phyloP scores from a whole-genome alignment of 1,140 invertebrate species.

The Subanguina moxae region DNA sequence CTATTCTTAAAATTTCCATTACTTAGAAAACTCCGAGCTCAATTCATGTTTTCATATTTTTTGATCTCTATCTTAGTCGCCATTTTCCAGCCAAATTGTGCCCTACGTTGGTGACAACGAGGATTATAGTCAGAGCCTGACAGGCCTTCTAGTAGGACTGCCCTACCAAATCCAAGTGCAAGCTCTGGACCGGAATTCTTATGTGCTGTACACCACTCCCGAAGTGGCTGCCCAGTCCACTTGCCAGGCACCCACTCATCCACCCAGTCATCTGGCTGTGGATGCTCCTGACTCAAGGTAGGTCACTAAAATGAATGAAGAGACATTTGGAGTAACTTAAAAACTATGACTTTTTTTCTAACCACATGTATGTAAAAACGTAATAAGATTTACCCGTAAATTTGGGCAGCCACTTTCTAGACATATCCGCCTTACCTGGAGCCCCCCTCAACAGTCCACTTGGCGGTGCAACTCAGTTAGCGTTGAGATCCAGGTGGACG shows the following conservation, averaged over 20 bases:
- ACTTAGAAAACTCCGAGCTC: background rate
- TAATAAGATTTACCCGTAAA: too few relatives aligned
- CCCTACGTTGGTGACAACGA: conserved; percentile 57
- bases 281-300: conserved; percentile 53
- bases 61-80: background rate
- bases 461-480: conserved; percentile 52
- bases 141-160: conserved; percentile 47
- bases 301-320: too few relatives aligned
- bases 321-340: too few relatives aligned
- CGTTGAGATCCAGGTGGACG: conserved; percentile 53
- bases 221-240: conserved; percentile 45
- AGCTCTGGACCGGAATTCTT: conserved; percentile 57
- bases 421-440: conserved; percentile 55
- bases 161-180: conserved; percentile 55
- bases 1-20: background rate
- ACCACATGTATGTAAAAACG: too few relatives aligned
- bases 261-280: conserved; percentile 50
- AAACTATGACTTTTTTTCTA: too few relatives aligned
- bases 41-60: too few relatives aligned
- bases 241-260: conserved; percentile 50
- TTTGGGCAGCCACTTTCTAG: background rate
- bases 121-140: conserved; percentile 51
- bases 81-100: conserved; percentile 54
- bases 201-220: conserved; percentile 55
- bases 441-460: conserved; percentile 49